Evolutionary conservation across 2,797 vertebrate species (phyloP).

Genomic region (Parauchenoglanis ngamensis): DNA sequence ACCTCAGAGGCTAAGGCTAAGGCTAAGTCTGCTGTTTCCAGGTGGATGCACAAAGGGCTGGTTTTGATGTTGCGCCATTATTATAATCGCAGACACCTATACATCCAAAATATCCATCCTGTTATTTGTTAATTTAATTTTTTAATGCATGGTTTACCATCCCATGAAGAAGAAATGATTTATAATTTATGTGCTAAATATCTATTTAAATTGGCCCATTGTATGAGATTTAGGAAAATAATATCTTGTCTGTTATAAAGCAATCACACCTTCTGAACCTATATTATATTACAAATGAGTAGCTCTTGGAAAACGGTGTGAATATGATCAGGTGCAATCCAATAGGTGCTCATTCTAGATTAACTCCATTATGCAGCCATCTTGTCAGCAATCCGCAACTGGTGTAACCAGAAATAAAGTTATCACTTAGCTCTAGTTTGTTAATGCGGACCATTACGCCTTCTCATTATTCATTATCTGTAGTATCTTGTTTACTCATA

Average conservation of each 20-base stretch:
- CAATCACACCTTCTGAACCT: background rate
- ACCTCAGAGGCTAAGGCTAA: background rate
- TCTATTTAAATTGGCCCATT: background rate
- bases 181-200: background rate
- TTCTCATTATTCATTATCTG: background rate
- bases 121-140: background rate
- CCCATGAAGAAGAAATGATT: background rate
- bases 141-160: background rate
- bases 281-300: background rate
- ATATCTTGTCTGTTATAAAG: background rate
- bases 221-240: background rate
- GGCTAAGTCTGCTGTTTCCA: background rate
- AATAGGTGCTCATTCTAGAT: background rate
- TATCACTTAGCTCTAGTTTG: background rate
- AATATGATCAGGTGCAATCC: background rate
- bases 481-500: too few relatives aligned
- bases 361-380: background rate
- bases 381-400: background rate
- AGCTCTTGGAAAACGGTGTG: background rate
- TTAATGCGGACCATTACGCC: background rate
- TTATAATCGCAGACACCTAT: background rate
- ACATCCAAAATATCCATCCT: too few relatives aligned
- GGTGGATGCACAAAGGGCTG: background rate
- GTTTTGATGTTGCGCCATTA: background rate
- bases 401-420: background rate